Percentiles rank a stretch among this genome's conserved stretches.
Conservation (phyloP, 35 echinoderm and acorn worm species). For the Apostichopus japonicus region DNA sequence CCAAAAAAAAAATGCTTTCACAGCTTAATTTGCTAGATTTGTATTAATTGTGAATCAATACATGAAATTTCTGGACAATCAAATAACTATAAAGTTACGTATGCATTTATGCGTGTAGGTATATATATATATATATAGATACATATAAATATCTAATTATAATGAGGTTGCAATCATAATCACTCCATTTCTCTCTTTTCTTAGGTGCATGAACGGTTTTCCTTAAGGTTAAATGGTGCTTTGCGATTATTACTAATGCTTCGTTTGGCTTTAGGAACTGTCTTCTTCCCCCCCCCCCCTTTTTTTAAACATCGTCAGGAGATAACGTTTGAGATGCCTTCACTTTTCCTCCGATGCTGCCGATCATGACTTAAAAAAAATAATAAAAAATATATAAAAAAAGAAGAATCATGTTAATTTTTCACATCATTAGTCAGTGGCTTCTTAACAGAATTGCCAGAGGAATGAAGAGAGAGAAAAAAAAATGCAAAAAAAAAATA, state of each 20-base stretch:
- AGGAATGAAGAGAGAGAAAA: not conserved
- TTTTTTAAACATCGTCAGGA: not conserved
- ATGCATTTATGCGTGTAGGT: too few species aligned
- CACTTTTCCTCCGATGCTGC: not conserved
- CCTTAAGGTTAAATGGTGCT: conserved; percentile 7
- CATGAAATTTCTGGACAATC: not conserved
- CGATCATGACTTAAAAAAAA: too few species aligned
- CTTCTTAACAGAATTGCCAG: not conserved
- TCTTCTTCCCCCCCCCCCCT: not conserved
- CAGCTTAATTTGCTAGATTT: too few species aligned
- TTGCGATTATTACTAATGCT: not conserved
- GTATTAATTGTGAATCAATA: too few species aligned
- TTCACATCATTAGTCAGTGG: conserved; percentile 7
- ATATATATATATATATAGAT: not conserved
- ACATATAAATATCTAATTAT: not conserved
- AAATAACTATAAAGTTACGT: not conserved
- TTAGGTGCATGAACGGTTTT: not conserved
- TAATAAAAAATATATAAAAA: not conserved
- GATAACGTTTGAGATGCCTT: not conserved
- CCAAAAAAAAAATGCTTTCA: too few species aligned
- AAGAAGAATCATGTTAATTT: conserved; percentile 7
- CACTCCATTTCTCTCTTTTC: not conserved
- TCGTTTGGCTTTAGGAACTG: not conserved
- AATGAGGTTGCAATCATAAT: not conserved
- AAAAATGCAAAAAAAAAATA: not conserved